Evolutionary conservation across 2,888 invertebrate genomes (phyloP).

Genomic region (Acanthosepion pharaonis): DNA sequence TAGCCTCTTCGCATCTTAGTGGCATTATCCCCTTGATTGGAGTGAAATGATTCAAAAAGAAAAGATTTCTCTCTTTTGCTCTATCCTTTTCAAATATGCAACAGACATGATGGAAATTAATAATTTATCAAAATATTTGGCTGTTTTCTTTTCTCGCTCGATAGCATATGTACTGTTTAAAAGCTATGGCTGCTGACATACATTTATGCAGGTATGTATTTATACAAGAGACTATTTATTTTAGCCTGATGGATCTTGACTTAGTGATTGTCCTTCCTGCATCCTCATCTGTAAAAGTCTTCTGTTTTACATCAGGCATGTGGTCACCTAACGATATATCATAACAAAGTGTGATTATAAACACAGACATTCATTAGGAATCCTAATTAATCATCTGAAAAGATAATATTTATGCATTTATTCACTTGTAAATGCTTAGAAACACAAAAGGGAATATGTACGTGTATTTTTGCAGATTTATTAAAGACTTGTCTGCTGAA

Average conservation of each 20-base stretch:
- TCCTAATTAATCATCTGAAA: neutral
- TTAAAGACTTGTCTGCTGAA: no score
- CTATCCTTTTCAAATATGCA: no score
- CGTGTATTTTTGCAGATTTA: no score
- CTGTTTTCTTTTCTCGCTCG: no score
- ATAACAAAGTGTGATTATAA: neutral
- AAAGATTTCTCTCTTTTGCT: no score
- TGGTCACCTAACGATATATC: neutral
- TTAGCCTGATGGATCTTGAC: neutral
- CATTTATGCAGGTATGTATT: neutral
- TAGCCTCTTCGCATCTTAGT: no score
- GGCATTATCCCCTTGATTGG: no score
- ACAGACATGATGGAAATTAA: no score
- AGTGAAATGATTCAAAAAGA: no score
- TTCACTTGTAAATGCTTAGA: neutral
- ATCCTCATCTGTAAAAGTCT: neutral
- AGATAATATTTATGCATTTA: neutral
- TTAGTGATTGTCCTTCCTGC: neutral
- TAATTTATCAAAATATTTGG: no score
- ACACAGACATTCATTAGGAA: neutral
- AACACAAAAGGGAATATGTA: neutral
- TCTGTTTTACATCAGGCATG: neutral
- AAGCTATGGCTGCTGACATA: neutral
- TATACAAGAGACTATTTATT: neutral
- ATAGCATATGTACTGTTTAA: no score